Conservation (phyloP, 2,888 invertebrate genomes). For the Hirtodrosophila histrioides region DNA sequence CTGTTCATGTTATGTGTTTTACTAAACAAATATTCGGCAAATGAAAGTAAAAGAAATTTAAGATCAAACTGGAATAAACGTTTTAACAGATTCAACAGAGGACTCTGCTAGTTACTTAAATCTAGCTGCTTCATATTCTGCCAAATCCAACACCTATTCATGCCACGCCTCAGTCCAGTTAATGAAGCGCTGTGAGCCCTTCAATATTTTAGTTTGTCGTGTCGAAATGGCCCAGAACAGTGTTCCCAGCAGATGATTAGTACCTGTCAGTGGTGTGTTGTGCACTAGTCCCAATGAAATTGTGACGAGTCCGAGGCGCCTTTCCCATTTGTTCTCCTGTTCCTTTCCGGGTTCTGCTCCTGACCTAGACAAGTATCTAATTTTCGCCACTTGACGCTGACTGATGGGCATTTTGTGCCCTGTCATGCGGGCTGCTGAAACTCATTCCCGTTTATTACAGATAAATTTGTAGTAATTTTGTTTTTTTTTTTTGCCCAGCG, state of each 20-base stretch:
- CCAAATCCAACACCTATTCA: no score
- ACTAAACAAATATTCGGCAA: no score
- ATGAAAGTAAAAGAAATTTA: no score
- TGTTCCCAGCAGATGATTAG: not conserved
- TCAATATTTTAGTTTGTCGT: not conserved
- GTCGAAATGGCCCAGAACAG: not conserved
- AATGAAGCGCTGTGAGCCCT: no score
- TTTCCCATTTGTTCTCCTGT: no score
- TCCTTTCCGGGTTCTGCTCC: no score
- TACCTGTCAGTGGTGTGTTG: slow-evolving; percentile 2
- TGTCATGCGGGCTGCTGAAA: slow-evolving; percentile 7
- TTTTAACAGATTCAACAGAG: no score
- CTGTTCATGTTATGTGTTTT: slow-evolving; percentile 1
- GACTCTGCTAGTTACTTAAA: no score
- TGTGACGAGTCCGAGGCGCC: not conserved
- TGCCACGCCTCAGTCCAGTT: no score
- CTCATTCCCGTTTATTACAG: slow-evolving; percentile 1
- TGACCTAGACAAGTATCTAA: not conserved
- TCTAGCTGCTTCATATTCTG: no score
- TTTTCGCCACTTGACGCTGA: slow-evolving; percentile 12
- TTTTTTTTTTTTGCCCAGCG: slow-evolving; percentile 5
- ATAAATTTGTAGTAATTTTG: slow-evolving; percentile 25
- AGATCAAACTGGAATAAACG: no score
- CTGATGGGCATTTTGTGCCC: slow-evolving; percentile 12
- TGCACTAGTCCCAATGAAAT: slow-evolving; percentile 9